Percentiles rank a stretch among this genome's conserved stretches.
phyloP scores from a whole-genome alignment of 2,113 vertebrate species.

The Pelvicachromis taeniatus region DNA sequence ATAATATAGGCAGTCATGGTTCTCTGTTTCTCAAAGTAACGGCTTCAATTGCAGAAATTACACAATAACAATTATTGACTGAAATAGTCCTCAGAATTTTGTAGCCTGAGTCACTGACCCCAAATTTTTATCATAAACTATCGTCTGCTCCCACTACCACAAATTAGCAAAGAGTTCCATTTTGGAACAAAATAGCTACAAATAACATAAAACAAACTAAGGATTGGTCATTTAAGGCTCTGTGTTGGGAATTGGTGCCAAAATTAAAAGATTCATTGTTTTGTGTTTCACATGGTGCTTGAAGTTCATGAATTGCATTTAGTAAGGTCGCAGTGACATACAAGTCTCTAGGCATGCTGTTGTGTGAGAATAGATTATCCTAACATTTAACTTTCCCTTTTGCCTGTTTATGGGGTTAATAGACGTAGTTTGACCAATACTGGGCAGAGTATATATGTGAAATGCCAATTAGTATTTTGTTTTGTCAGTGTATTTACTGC shows the following conservation, averaged over 20 bases:
- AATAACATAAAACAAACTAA: background rate
- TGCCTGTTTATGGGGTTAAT: background rate
- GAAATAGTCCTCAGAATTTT: background rate
- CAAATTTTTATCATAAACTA: too few relatives aligned
- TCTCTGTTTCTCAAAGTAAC: background rate
- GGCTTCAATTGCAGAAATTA: background rate
- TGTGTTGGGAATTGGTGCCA: background rate
- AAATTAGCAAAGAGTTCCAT: background rate
- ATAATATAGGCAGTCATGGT: background rate
- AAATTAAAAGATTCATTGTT: background rate
- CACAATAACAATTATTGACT: background rate
- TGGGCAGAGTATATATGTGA: too few relatives aligned
- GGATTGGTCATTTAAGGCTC: background rate
- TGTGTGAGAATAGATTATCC: background rate
- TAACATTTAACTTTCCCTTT: background rate
- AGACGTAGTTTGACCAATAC: background rate
- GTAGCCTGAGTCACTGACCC: background rate
- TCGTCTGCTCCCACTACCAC: too few relatives aligned
- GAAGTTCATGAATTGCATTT: background rate
- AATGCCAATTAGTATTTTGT: too few relatives aligned
- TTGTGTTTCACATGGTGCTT: background rate
- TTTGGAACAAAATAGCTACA: background rate
- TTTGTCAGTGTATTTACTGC: background rate
- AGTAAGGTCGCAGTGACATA: background rate
- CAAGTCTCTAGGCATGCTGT: background rate